Evolutionary conservation across 2,888 invertebrate species (phyloP).

Genomic region (Drosophila mayaguana): DNA sequence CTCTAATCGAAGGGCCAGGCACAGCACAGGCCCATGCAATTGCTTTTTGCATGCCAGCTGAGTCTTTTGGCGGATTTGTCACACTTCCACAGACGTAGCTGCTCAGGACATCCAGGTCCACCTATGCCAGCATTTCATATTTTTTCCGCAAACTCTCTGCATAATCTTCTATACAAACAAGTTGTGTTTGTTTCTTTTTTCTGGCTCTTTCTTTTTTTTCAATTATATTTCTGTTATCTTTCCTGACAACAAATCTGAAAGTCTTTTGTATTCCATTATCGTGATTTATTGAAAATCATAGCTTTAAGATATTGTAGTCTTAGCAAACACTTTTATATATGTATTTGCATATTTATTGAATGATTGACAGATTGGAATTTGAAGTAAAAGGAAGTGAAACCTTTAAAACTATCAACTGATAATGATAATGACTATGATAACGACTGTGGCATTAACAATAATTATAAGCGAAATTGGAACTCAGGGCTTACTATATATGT

Average conservation of each 20-base stretch:
- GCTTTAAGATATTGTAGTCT: not conserved
- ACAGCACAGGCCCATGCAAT: slow-evolving; percentile 45
- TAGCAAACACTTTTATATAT: not conserved
- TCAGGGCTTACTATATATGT: no score
- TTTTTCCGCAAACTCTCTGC: slow-evolving; percentile 3
- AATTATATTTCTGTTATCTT: slow-evolving; percentile 4
- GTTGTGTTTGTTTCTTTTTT: not conserved
- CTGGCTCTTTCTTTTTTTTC: not conserved
- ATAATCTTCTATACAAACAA: not conserved
- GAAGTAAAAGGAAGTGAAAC: no score
- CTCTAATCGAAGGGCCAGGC: slow-evolving; percentile 26
- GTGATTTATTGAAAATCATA: slow-evolving; percentile 3
- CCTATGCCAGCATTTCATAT: slow-evolving; percentile 63
- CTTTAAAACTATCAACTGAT: no score
- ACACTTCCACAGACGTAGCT: slow-evolving; percentile 53
- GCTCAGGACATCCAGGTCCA: slow-evolving; percentile 54
- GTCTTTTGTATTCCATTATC: not conserved
- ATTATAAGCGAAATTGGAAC: no score
- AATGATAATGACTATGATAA: no score
- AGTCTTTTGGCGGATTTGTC: slow-evolving; percentile 67
- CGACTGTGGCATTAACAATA: no score
- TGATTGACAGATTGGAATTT: not conserved
- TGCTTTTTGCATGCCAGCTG: slow-evolving; percentile 68
- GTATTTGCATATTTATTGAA: not conserved
- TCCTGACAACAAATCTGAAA: not conserved